Evolutionary conservation across 2,797 vertebrate genomes (phyloP).

Genomic region (Enoplosus armatus): DNA sequence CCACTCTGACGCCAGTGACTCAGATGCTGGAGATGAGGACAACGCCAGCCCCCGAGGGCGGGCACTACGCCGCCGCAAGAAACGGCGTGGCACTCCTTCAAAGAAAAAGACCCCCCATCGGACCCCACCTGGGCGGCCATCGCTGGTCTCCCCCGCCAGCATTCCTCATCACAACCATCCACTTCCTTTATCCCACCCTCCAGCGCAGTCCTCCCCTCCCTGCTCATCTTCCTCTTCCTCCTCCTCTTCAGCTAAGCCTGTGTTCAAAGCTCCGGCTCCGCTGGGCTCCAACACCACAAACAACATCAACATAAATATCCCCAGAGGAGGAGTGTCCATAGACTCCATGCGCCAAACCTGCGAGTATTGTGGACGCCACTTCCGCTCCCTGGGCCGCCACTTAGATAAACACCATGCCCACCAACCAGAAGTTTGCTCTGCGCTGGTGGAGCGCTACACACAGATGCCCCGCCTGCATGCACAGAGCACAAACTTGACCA

Average conservation of each 20-base stretch:
- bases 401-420: slow-evolving; percentile 87
- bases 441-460: slow-evolving; percentile 82
- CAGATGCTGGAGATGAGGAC: slow-evolving; percentile 77
- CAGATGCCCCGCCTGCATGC: slow-evolving; percentile 77
- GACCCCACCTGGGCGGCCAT: slow-evolving; percentile 61
- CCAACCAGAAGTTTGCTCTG: slow-evolving; percentile 84
- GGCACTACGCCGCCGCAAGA: slow-evolving; percentile 72
- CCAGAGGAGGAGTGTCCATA: slow-evolving; percentile 66
- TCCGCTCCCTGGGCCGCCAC: slow-evolving; percentile 86
- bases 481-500: slow-evolving; percentile 54
- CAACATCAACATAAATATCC: slow-evolving; percentile 39
- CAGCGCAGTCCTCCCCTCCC: slow-evolving; percentile 57
- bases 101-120: slow-evolving; percentile 80
- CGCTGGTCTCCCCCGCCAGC: slow-evolving; percentile 21
- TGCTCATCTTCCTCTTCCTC: slow-evolving; percentile 64
- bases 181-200: slow-evolving; percentile 53
- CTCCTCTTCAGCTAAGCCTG: slow-evolving; percentile 60
- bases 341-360: slow-evolving; percentile 83
- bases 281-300: slow-evolving; percentile 56
- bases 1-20: slow-evolving; percentile 85
- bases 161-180: slow-evolving; percentile 55
- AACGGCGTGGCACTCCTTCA: slow-evolving; percentile 68
- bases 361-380: slow-evolving; percentile 86
- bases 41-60: slow-evolving; percentile 68
- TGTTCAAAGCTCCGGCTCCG: slow-evolving; percentile 81